Evolutionary conservation across 2,888 invertebrate genomes (phyloP).

Genomic region (Pogonocherus hispidulus): DNA sequence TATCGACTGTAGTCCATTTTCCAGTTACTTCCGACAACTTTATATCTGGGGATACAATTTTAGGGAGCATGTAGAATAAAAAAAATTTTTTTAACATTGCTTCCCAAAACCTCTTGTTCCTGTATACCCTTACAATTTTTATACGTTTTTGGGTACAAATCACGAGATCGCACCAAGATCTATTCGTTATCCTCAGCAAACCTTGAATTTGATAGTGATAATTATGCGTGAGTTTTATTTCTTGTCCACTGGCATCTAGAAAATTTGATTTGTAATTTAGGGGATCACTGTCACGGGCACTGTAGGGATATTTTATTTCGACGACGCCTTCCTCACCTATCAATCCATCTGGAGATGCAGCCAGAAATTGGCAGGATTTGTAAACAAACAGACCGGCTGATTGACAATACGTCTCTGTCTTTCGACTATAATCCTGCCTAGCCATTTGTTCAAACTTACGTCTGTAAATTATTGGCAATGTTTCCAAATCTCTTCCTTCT

Average conservation of each 20-base stretch:
- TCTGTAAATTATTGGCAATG: not conserved
- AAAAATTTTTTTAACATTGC: not conserved
- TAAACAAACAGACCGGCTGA: slow-evolving; percentile 14
- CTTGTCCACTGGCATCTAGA: not conserved
- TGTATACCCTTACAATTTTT: not conserved
- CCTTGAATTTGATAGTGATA: slow-evolving; percentile 28
- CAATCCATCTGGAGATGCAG: slow-evolving; percentile 32
- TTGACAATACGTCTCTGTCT: not conserved
- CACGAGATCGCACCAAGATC: slow-evolving; percentile 21
- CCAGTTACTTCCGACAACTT: too few species aligned
- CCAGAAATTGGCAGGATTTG: slow-evolving; percentile 16
- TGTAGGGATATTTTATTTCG: slow-evolving; percentile 35
- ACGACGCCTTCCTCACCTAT: slow-evolving; percentile 9
- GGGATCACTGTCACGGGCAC: slow-evolving; percentile 4
- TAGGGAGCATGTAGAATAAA: not conserved
- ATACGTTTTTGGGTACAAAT: not conserved
- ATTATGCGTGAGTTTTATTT: not conserved
- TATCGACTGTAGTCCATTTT: slow-evolving; percentile 8
- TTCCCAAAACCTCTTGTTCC: not conserved
- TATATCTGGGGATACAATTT: not conserved
- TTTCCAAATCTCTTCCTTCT: not conserved
- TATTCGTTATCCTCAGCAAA: slow-evolving; percentile 3
- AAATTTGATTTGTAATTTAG: not conserved
- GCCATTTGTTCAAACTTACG: not conserved
- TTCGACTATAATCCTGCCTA: not conserved